phyloP scores from a whole-genome alignment of 2,113 vertebrate species.

The Psammodynastes pulverulentus region DNA sequence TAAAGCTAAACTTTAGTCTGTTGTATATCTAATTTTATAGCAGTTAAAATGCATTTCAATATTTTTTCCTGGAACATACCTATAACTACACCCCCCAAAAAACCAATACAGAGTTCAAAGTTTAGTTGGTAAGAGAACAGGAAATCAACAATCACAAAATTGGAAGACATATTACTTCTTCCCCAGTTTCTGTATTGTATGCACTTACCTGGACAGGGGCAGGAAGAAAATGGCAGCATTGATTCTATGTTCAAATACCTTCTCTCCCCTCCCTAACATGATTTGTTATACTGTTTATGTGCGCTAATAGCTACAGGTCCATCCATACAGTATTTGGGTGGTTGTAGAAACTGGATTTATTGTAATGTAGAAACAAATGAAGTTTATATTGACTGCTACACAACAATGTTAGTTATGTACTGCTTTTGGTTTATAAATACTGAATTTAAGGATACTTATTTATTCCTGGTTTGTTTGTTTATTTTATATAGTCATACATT shows the following conservation, averaged over 20 bases:
- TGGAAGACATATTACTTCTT: background rate
- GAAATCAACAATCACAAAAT: background rate
- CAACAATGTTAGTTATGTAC: background rate
- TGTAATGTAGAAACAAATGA: background rate
- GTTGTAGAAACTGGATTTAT: background rate
- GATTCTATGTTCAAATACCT: background rate
- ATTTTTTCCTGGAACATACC: conserved; percentile 19
- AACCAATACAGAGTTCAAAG: conserved; percentile 18
- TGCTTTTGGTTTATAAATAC: background rate
- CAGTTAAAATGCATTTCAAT: conserved; percentile 20
- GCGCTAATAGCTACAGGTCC: background rate
- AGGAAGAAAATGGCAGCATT: background rate
- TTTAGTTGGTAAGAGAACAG: conserved; percentile 8
- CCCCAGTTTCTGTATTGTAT: background rate
- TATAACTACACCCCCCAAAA: too few species aligned
- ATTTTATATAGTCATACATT: too few species aligned
- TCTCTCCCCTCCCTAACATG: background rate
- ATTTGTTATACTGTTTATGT: background rate
- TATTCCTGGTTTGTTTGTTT: too few species aligned
- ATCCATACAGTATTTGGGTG: background rate
- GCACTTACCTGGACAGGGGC: background rate
- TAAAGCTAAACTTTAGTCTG: conserved; percentile 35
- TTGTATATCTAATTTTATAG: background rate
- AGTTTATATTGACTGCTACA: background rate
- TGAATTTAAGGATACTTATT: background rate